Conservation (phyloP, 2,888 invertebrate species). For the Anoplius nigerrimus region DNA sequence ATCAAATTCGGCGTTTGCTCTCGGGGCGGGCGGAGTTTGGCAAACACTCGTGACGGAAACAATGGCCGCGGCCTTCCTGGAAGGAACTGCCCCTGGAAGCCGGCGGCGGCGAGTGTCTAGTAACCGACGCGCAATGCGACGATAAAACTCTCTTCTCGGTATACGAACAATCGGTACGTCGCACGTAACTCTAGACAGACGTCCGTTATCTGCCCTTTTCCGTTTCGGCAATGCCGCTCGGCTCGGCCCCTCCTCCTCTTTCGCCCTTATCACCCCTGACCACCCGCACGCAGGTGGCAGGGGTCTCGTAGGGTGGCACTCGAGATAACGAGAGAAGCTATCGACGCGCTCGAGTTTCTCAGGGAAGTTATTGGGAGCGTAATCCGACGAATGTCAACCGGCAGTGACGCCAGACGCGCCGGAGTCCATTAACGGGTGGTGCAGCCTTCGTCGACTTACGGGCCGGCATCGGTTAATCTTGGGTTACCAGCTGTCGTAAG, state of each 20-base stretch:
- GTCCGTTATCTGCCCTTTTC: constrained; percentile 23
- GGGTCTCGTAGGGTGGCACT: constrained; percentile 14
- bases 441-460: too few relatives aligned
- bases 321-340: constrained; percentile 10
- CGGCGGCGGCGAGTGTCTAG: constrained; percentile 26
- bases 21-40: neutral
- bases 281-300: constrained; percentile 30
- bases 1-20: too few relatives aligned
- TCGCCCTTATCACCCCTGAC: constrained; percentile 31
- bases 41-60: constrained; percentile 22
- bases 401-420: too few relatives aligned
- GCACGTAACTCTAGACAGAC: neutral
- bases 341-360: neutral
- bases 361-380: too few relatives aligned
- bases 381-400: too few relatives aligned
- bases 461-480: too few relatives aligned
- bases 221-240: constrained; percentile 43
- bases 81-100: constrained; percentile 15
- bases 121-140: constrained; percentile 18
- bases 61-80: constrained; percentile 25
- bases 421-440: too few relatives aligned
- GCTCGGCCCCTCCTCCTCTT: neutral
- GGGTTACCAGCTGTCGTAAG: too few relatives aligned
- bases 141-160: constrained; percentile 30
- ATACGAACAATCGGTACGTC: constrained; percentile 12